phyloP scores from a whole-genome alignment of 2,888 invertebrate genomes.

The Macaria notata region DNA sequence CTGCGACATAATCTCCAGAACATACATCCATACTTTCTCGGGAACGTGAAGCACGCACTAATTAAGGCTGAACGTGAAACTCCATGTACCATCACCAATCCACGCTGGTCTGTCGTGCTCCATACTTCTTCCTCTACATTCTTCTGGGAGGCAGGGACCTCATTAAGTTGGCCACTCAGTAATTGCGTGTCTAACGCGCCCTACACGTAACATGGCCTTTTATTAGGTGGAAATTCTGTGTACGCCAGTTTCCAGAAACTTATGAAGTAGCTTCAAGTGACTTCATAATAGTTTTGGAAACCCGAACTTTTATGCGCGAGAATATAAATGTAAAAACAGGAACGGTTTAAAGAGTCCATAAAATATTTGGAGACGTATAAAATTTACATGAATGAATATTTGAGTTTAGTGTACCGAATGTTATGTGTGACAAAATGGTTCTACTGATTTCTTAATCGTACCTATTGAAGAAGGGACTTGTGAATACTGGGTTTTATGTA shows the following conservation, averaged over 20 bases:
- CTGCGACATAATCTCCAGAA: conserved; percentile 59
- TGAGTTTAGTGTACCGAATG: conserved; percentile 41
- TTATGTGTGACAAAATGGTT: conserved; percentile 38
- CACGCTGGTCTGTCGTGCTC: conserved; percentile 57
- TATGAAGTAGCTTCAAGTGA: conserved; percentile 53
- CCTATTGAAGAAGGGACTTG: too few species aligned
- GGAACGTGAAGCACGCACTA: conserved; percentile 77
- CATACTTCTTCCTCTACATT: conserved; percentile 54
- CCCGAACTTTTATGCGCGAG: conserved; percentile 28
- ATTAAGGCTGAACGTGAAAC: conserved; percentile 80
- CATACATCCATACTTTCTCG: conserved; percentile 65
- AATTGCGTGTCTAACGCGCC: conserved; percentile 79
- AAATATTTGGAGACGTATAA: conserved; percentile 41
- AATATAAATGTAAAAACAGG: conserved; percentile 30
- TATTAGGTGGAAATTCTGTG: conserved; percentile 81
- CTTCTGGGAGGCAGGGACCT: conserved; percentile 57
- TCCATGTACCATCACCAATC: conserved; percentile 60
- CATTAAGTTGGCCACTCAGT: conserved; percentile 61
- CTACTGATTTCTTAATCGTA: conserved; percentile 22
- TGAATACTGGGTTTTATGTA: too few species aligned
- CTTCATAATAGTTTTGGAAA: conserved; percentile 39
- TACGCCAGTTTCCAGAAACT: conserved; percentile 66
- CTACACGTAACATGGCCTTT: conserved; percentile 78
- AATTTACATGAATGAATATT: conserved; percentile 57
- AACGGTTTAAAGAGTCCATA: conserved; percentile 39